phyloP scores from a whole-genome alignment of 2,888 invertebrate species.

The Pyralis farinalis region DNA sequence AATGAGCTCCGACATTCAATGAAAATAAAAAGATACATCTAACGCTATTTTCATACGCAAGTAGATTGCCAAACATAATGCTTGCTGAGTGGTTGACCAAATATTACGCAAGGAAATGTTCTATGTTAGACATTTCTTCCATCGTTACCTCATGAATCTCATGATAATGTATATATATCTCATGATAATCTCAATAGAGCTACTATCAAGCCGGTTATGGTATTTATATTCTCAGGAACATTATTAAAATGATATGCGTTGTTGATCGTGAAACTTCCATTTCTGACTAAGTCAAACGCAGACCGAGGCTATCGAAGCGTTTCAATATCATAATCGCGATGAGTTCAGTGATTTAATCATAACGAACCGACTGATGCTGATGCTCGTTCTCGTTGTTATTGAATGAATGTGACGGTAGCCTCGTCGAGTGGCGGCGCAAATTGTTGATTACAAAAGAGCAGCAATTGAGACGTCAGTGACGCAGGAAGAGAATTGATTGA shows the following conservation, averaged over 20 bases:
- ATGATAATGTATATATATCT: no score
- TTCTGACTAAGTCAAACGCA: conserved; percentile 17
- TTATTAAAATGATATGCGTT: conserved; percentile 11
- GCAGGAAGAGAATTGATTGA: conserved; percentile 72
- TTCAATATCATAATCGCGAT: conserved; percentile 22
- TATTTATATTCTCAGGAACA: neutral
- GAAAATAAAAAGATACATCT: conserved; percentile 41
- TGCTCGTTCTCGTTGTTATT: conserved; percentile 65
- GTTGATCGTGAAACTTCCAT: conserved; percentile 22
- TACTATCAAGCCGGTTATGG: no score
- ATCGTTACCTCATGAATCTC: neutral
- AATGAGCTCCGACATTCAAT: conserved; percentile 36
- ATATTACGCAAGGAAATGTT: conserved; percentile 27
- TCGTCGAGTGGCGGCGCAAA: conserved; percentile 65
- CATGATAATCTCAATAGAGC: no score
- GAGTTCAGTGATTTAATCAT: conserved; percentile 45
- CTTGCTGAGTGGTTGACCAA: conserved; percentile 28
- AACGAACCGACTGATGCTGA: conserved; percentile 55
- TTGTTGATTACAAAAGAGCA: conserved; percentile 79
- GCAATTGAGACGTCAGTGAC: conserved; percentile 72
- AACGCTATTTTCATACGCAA: conserved; percentile 44
- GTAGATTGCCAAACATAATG: conserved; percentile 33
- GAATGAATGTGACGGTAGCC: conserved; percentile 60
- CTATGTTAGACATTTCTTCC: neutral
- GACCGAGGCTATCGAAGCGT: neutral